These are phyloP conservation scores for Drosophila prostipennis DNA, from an alignment of 2,888 invertebrate genomes.

Conservation along the genomic window DNA sequence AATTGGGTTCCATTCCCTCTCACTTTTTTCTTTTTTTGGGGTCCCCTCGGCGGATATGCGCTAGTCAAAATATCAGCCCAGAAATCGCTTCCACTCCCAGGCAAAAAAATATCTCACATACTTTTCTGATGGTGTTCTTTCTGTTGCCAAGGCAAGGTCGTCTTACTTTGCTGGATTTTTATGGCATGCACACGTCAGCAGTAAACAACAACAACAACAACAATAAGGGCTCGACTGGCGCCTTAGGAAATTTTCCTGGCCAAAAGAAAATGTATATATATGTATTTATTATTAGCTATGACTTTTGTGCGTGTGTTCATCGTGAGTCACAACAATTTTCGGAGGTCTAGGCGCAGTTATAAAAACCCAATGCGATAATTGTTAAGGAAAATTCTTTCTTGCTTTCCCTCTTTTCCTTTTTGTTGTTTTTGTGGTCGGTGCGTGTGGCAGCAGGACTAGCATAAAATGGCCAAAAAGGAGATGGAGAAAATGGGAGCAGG, in stretches of 20 bases:
- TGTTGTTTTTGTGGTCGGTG: constrained; percentile 37
- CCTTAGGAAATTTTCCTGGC: constrained; percentile 30
- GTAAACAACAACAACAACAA: constrained; percentile 35
- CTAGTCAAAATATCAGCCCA: constrained; percentile 44
- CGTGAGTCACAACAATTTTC: constrained; percentile 31
- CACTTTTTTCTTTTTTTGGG: neutral
- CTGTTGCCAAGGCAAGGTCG: constrained; percentile 57
- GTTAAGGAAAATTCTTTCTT: constrained; percentile 42
- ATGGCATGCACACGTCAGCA: constrained; percentile 70
- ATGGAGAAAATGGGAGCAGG: neutral
- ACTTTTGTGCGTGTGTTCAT: constrained; percentile 41
- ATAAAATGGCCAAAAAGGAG: constrained; percentile 56
- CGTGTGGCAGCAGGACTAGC: constrained; percentile 57
- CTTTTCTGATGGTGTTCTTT: constrained; percentile 18
- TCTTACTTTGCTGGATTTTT: constrained; percentile 55
- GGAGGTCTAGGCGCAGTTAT: constrained; percentile 27
- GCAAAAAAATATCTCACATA: constrained; percentile 5
- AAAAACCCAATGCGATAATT: constrained; percentile 57
- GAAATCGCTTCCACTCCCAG: constrained; percentile 17
- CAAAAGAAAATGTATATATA: constrained; percentile 19
- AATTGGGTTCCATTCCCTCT: constrained; percentile 62
- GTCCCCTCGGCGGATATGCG: constrained; percentile 43
- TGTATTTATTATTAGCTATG: constrained; percentile 51
- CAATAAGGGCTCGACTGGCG: constrained; percentile 7
- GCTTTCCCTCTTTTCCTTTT: neutral